Conservation (phyloP, 2,888 invertebrate genomes). For the Himalopsyche japonica region DNA sequence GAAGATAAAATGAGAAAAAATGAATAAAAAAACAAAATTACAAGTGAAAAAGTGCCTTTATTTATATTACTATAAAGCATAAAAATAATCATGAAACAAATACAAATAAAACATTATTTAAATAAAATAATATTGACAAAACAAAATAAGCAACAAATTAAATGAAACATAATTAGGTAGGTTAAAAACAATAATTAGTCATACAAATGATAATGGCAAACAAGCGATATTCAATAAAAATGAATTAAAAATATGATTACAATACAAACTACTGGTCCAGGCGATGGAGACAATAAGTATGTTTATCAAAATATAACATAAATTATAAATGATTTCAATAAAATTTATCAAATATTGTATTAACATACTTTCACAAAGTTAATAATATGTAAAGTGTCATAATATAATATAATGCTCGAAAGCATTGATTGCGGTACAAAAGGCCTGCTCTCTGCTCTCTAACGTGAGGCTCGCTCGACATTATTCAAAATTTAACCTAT, state of each 20-base stretch:
- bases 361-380: not conserved
- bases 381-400: not conserved
- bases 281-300: not conserved
- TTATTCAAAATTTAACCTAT: slow-evolving; percentile 5
- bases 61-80: not conserved
- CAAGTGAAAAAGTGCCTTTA: not conserved
- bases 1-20: not conserved
- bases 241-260: not conserved
- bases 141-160: not conserved
- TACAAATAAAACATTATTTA: slow-evolving; percentile 5
- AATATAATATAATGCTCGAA: not conserved
- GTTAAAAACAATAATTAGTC: slow-evolving; percentile 4
- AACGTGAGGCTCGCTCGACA: not conserved
- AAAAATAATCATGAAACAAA: slow-evolving; percentile 4
- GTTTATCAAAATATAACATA: not conserved
- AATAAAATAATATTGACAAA: not conserved
- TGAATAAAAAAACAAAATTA: not conserved
- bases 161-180: slow-evolving; percentile 8
- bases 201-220: slow-evolving; percentile 3
- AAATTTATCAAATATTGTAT: not conserved
- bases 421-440: not conserved
- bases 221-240: not conserved
- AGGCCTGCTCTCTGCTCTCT: not conserved
- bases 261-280: not conserved
- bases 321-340: not conserved